Conservation (phyloP, 2,888 invertebrate genomes). For the Heteropelma amictum region DNA sequence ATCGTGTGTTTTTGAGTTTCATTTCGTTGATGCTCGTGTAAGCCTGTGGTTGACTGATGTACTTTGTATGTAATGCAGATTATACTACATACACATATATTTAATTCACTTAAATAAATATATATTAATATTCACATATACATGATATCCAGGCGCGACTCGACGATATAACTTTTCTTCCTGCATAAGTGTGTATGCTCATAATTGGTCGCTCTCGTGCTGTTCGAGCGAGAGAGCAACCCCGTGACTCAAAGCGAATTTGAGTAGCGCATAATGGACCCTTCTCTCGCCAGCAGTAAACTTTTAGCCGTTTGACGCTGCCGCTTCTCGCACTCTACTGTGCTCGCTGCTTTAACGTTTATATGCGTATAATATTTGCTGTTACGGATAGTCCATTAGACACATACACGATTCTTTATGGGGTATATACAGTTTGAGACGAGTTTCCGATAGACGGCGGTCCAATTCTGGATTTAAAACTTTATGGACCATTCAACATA, state of each 20-base stretch:
- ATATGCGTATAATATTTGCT: neutral
- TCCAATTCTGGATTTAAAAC: neutral
- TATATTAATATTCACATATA: no score
- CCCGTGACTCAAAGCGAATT: conserved; percentile 51
- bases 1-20: neutral
- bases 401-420: neutral
- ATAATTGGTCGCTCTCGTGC: conserved; percentile 54
- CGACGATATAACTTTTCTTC: conserved; percentile 46
- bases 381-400: no score
- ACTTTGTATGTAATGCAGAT: no score
- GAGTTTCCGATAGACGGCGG: neutral
- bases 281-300: conserved; percentile 48
- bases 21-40: neutral
- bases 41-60: neutral
- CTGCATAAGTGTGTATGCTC: conserved; percentile 34
- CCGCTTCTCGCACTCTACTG: conserved; percentile 26
- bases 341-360: neutral
- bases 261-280: conserved; percentile 54
- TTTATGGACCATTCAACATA: neutral
- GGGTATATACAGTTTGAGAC: neutral
- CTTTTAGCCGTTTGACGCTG: conserved; percentile 44
- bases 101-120: conserved; percentile 3
- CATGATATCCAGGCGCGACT: no score
- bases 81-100: neutral
- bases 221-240: conserved; percentile 29